phyloP scores from a whole-genome alignment of 2,113 vertebrate species.

The Equus quagga region DNA sequence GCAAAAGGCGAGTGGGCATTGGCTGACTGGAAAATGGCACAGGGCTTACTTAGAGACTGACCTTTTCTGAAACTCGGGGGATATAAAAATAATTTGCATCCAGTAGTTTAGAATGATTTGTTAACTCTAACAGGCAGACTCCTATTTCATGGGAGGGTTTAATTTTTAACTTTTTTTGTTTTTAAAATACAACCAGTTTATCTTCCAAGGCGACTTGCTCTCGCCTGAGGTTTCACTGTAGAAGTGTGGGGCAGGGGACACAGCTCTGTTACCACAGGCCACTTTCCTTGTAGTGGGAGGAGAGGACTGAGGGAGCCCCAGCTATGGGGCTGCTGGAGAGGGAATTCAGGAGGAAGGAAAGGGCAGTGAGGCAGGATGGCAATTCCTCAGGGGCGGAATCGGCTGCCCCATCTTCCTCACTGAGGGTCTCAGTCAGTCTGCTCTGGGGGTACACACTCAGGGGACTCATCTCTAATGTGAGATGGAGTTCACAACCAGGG shows the following conservation, averaged over 20 bases:
- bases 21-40: neutral
- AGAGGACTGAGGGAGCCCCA: neutral
- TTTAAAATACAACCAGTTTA: neutral
- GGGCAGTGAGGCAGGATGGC: fast-evolving
- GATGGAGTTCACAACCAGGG: fast-evolving
- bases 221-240: neutral
- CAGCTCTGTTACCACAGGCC: neutral
- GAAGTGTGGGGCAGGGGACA: neutral
- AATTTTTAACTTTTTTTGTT: neutral
- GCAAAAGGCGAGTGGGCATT: neutral
- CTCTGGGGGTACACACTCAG: fast-evolving
- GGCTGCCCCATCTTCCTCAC: fast-evolving
- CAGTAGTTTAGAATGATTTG: neutral
- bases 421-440: neutral
- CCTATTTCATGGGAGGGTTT: neutral
- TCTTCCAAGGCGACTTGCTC: neutral
- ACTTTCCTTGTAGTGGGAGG: fast-evolving
- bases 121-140: neutral
- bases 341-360: neutral
- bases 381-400: neutral
- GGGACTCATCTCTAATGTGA: neutral
- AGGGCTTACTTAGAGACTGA: neutral
- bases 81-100: neutral
- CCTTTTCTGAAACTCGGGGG: neutral
- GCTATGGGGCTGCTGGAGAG: neutral